phyloP scores from a whole-genome alignment of 2,888 invertebrate genomes.

The Drosophila leonis region DNA sequence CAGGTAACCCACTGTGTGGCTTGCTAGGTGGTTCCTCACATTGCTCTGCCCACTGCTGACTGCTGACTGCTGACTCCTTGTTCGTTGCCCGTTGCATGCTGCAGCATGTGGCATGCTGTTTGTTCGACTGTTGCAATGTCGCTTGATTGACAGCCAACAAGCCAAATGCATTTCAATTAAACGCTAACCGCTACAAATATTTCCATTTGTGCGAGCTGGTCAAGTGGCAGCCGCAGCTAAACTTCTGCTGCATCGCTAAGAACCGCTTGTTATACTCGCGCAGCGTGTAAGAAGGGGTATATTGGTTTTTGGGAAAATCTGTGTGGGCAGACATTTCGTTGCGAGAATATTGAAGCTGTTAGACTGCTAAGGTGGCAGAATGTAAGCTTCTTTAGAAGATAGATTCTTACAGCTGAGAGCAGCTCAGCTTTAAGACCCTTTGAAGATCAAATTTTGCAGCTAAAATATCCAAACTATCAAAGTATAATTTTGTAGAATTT shows the following conservation, averaged over 20 bases:
- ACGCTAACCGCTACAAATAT: slow-evolving; percentile 82
- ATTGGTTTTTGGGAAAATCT: neutral
- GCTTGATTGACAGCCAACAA: slow-evolving; percentile 79
- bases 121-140: slow-evolving; percentile 41
- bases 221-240: slow-evolving; percentile 60
- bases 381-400: no score
- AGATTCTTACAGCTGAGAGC: neutral
- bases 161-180: slow-evolving; percentile 82
- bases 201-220: slow-evolving; percentile 70
- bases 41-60: neutral
- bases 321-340: no score
- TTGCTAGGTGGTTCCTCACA: slow-evolving; percentile 5
- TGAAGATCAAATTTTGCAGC: no score
- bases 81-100: slow-evolving; percentile 5
- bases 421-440: neutral
- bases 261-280: slow-evolving; percentile 11
- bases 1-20: slow-evolving; percentile 16
- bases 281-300: neutral
- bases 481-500: no score
- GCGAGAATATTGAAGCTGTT: no score
- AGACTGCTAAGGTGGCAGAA: no score
- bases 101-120: slow-evolving; percentile 12
- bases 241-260: slow-evolving; percentile 22
- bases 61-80: neutral
- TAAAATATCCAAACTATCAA: no score